Conservation (phyloP, 92 coral and sea anemone species). For the Virgularia gustaviana region DNA sequence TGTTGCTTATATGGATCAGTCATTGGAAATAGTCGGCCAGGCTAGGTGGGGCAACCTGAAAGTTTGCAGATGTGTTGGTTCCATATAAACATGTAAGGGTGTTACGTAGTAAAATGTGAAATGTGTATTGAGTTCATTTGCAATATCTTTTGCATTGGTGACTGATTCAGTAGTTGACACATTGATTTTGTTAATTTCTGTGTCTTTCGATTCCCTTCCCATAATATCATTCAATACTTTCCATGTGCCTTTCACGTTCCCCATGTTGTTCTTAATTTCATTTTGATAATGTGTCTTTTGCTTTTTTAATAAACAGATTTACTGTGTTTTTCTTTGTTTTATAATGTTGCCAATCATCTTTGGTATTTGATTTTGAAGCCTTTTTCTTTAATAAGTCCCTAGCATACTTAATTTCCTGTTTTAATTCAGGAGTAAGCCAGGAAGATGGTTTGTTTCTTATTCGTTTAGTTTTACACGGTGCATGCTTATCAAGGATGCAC, state of each 20-base stretch:
- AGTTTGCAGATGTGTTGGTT: too few species aligned
- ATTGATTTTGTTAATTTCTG: slow-evolving; percentile 24
- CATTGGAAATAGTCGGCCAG: too few species aligned
- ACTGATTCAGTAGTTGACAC: slow-evolving; percentile 9
- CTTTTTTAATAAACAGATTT: too few species aligned
- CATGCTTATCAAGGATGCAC: background rate
- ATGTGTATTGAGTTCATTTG: slow-evolving; percentile 25
- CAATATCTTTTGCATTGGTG: slow-evolving; percentile 32
- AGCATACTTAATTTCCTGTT: background rate
- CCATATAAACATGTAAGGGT: background rate
- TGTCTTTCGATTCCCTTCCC: slow-evolving; percentile 18
- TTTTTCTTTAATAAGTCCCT: slow-evolving; percentile 1
- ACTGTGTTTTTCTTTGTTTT: too few species aligned
- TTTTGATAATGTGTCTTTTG: too few species aligned
- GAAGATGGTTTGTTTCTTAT: too few species aligned
- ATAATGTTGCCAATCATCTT: background rate
- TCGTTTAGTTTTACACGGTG: background rate
- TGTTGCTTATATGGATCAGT: background rate
- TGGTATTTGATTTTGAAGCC: background rate
- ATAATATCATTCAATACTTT: slow-evolving; percentile 29
- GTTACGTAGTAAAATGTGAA: slow-evolving; percentile 6
- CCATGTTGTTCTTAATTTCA: slow-evolving; percentile 14
- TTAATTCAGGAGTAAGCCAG: slow-evolving; percentile 6
- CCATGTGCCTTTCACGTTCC: slow-evolving; percentile 22
- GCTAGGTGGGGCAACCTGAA: too few species aligned